Conservation (phyloP, 2,888 invertebrate species). For the Ochropacha duplaris region DNA sequence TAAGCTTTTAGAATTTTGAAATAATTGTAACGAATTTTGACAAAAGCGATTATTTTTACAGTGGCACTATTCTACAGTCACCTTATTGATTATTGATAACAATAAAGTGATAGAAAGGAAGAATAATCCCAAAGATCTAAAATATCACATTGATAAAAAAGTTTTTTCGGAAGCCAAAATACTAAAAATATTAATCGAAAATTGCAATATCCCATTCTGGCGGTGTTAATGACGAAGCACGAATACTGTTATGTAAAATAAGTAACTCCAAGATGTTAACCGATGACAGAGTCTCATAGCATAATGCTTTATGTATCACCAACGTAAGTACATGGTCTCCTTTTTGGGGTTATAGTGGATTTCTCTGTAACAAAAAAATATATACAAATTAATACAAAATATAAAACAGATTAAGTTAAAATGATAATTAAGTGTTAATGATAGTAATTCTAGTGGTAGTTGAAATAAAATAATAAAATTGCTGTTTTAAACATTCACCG, state of each 20-base stretch:
- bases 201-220: conserved; percentile 77
- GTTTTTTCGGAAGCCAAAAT: conserved; percentile 22
- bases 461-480: background rate
- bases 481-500: background rate
- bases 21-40: conserved; percentile 19
- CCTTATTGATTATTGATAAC: background rate
- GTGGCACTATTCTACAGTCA: conserved; percentile 17
- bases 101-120: conserved; percentile 4
- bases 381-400: conserved; percentile 10
- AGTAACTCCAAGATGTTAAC: conserved; percentile 22
- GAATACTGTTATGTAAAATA: conserved; percentile 75
- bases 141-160: conserved; percentile 16
- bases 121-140: conserved; percentile 20
- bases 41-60: conserved; percentile 10
- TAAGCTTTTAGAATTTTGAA: conserved; percentile 23
- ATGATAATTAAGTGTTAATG: conserved; percentile 4
- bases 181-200: conserved; percentile 34
- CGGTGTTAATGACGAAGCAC: conserved; percentile 74
- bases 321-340: conserved; percentile 72
- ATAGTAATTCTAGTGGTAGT: background rate
- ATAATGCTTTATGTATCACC: conserved; percentile 51
- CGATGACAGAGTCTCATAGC: conserved; percentile 28
- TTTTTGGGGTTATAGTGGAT: conserved; percentile 71
- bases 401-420: conserved; percentile 11
- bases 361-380: conserved; percentile 71